Conservation (phyloP, 2,888 invertebrate species). For the Parnassius orleans region DNA sequence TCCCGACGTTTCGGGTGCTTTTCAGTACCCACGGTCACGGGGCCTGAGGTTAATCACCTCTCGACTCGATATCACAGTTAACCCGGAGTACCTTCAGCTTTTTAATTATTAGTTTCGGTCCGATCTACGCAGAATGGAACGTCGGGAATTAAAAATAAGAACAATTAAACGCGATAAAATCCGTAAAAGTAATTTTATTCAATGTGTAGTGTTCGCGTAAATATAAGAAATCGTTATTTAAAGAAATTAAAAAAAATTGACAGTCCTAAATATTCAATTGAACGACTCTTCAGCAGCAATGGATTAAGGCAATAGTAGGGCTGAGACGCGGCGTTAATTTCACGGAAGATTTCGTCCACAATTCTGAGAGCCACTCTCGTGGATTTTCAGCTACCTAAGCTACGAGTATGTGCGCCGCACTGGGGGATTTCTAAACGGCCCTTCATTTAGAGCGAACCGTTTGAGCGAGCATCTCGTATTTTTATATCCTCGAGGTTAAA, state of each 20-base stretch:
- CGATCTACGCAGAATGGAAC: too few relatives aligned
- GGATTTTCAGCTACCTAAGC: conserved; percentile 26
- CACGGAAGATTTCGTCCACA: conserved; percentile 70
- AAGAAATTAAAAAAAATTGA: conserved; percentile 29
- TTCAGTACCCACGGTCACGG: too few relatives aligned
- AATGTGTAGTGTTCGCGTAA: neutral
- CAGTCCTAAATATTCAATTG: conserved; percentile 57
- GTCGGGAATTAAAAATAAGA: too few relatives aligned
- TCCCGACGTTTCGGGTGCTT: too few relatives aligned
- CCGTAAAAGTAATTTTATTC: neutral
- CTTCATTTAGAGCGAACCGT: conserved; percentile 39
- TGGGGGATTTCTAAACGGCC: conserved; percentile 37
- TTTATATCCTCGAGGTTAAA: conserved; percentile 19
- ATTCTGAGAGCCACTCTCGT: conserved; percentile 41
- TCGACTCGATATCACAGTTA: too few relatives aligned
- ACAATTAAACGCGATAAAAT: neutral
- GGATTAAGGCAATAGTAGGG: conserved; percentile 49
- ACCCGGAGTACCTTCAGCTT: too few relatives aligned
- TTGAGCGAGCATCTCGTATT: conserved; percentile 37
- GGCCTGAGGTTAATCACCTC: too few relatives aligned
- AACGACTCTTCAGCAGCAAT: conserved; percentile 41
- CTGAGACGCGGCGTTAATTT: conserved; percentile 66
- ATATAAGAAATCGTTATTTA: neutral
- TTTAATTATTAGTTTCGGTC: too few relatives aligned
- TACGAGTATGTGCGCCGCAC: conserved; percentile 12